Evolutionary conservation across 2,888 invertebrate species (phyloP).

Genomic region (Cerastis leucographa): DNA sequence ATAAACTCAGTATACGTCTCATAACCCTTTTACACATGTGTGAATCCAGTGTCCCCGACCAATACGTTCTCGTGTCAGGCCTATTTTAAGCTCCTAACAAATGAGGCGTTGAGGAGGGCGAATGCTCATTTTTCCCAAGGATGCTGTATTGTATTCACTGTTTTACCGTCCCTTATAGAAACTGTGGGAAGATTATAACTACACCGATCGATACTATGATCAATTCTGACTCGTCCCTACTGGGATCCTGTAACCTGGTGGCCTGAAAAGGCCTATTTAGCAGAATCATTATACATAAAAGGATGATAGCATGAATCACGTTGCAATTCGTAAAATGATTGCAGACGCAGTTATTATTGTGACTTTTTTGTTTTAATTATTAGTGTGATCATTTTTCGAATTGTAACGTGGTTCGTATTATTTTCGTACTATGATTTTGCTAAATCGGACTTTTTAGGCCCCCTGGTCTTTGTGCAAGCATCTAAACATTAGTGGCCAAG

Average conservation of each 20-base stretch:
- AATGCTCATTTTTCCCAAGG: neutral
- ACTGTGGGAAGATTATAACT: neutral
- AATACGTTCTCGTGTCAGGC: neutral
- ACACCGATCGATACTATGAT: neutral
- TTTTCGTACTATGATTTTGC: too few relatives aligned
- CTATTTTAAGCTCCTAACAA: conserved; percentile 25
- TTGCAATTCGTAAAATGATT: too few relatives aligned
- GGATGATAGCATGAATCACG: too few relatives aligned
- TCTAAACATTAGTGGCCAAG: neutral
- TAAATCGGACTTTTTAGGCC: too few relatives aligned
- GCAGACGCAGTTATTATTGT: too few relatives aligned
- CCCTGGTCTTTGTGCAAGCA: neutral
- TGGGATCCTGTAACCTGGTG: neutral
- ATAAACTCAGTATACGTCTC: neutral
- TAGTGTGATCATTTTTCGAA: too few relatives aligned
- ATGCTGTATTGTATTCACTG: neutral
- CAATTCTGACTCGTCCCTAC: neutral
- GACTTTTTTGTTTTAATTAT: too few relatives aligned
- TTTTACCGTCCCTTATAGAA: neutral
- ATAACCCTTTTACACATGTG: conserved; percentile 17
- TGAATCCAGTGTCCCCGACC: conserved; percentile 11
- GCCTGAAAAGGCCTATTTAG: neutral
- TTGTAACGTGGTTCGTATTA: too few relatives aligned
- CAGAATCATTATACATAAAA: too few relatives aligned
- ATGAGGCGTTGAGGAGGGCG: neutral